phyloP scores from a whole-genome alignment of 2,797 vertebrate genomes.

The Denticeps clupeoides region DNA sequence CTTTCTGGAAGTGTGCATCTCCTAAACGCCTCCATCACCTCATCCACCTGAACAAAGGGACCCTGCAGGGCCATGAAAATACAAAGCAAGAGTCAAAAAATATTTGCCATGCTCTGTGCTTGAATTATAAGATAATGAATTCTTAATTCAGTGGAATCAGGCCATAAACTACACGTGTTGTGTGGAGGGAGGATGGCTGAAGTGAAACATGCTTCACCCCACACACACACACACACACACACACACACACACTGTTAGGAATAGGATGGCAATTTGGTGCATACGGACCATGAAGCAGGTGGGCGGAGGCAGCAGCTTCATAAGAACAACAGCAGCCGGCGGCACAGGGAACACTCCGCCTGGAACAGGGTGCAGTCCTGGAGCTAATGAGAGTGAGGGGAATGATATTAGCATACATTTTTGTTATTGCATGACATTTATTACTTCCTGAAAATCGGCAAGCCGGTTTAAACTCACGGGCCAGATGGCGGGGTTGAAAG shows the following conservation, averaged over 20 bases:
- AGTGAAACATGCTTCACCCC: too few species aligned
- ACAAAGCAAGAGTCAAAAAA: background rate
- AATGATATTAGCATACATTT: too few species aligned
- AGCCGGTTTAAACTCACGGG: conserved; percentile 61
- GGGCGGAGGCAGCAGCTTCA: conserved; percentile 95
- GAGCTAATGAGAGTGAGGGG: conserved; percentile 55
- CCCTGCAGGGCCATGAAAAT: conserved; percentile 59
- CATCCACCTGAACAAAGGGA: conserved; percentile 97
- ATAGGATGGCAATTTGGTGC: background rate
- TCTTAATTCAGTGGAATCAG: too few species aligned
- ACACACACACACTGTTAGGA: background rate
- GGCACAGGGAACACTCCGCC: conserved; percentile 96
- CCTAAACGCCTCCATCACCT: conserved; percentile 90
- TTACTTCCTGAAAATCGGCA: too few species aligned
- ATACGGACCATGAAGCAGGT: conserved; percentile 81
- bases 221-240: too few species aligned
- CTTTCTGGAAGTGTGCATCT: conserved; percentile 93
- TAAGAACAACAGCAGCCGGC: conserved; percentile 85
- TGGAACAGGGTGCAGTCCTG: conserved; percentile 91
- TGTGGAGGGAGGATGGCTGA: too few species aligned
- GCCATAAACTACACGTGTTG: too few species aligned
- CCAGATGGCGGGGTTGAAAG: conserved; percentile 92
- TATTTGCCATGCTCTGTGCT: conserved; percentile 3
- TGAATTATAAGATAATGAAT: too few species aligned
- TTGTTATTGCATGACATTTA: too few species aligned